Conservation (phyloP, 2,888 invertebrate genomes). For the Sylvicola cinctus region DNA sequence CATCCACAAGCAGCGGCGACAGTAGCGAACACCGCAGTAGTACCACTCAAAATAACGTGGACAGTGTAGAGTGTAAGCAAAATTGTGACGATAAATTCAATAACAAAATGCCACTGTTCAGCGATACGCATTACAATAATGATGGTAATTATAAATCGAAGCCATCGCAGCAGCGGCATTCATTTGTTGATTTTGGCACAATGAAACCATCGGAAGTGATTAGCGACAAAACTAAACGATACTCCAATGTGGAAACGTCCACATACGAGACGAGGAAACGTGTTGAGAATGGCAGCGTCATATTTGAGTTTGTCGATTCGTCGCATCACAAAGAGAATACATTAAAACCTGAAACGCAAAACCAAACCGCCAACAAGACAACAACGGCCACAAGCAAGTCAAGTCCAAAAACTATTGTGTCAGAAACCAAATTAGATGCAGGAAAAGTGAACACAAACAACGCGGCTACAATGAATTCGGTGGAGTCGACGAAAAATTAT, state of each 20-base stretch:
- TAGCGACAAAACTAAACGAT: slow-evolving; percentile 14
- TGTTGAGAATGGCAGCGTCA: slow-evolving; percentile 21
- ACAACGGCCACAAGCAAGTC: background rate
- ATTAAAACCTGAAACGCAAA: slow-evolving; percentile 9
- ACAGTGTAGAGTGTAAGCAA: background rate
- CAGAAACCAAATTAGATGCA: slow-evolving; percentile 22
- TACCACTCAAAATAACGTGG: background rate
- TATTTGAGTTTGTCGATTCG: slow-evolving; percentile 18
- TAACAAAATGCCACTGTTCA: background rate
- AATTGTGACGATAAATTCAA: too few species aligned
- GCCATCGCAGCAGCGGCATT: background rate
- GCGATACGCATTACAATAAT: background rate
- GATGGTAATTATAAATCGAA: slow-evolving; percentile 3
- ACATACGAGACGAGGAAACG: slow-evolving; percentile 18
- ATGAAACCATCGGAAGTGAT: too few species aligned
- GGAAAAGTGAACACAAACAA: slow-evolving; percentile 7
- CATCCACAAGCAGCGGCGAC: slow-evolving; percentile 10
- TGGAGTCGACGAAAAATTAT: slow-evolving; percentile 7
- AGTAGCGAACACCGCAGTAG: background rate
- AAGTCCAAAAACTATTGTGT: slow-evolving; percentile 14
- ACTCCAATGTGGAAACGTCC: slow-evolving; percentile 22
- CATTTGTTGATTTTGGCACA: too few species aligned
- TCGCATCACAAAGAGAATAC: slow-evolving; percentile 9
- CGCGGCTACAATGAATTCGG: slow-evolving; percentile 11
- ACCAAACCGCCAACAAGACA: slow-evolving; percentile 7